Conservation (phyloP, 2,113 vertebrate genomes). For the Spea bombifrons region DNA sequence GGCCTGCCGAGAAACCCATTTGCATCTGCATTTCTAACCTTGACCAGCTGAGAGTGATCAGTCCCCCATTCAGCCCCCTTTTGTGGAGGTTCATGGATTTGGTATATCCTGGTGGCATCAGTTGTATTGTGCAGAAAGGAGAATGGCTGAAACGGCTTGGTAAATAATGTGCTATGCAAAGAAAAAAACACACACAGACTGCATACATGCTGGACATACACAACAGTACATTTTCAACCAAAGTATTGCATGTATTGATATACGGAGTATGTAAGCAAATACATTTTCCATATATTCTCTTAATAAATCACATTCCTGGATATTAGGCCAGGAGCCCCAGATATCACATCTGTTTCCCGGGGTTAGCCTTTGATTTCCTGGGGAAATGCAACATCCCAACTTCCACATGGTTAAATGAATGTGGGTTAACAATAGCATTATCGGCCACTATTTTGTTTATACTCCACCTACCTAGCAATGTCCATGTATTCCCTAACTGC, state of each 20-base stretch:
- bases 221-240: not conserved
- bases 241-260: not conserved
- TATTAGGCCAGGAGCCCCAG: no score
- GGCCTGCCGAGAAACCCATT: conserved; percentile 84
- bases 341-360: no score
- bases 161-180: conserved; percentile 50
- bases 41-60: conserved; percentile 74
- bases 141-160: conserved; percentile 81
- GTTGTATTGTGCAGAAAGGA: conserved; percentile 83
- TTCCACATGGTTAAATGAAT: no score
- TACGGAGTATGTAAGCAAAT: not conserved
- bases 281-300: not conserved
- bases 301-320: no score
- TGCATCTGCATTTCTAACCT: conserved; percentile 81
- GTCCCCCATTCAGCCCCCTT: conserved; percentile 80
- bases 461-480: no score
- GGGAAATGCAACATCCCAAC: no score
- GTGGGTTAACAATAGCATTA: no score
- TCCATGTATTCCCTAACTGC: no score
- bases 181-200: not conserved
- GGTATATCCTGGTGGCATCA: conserved; percentile 84
- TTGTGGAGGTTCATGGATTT: conserved; percentile 88
- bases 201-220: not conserved
- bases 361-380: no score
- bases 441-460: no score